Conservation (phyloP, 92 coral and sea anemone genomes). For the Porites divaricata region DNA sequence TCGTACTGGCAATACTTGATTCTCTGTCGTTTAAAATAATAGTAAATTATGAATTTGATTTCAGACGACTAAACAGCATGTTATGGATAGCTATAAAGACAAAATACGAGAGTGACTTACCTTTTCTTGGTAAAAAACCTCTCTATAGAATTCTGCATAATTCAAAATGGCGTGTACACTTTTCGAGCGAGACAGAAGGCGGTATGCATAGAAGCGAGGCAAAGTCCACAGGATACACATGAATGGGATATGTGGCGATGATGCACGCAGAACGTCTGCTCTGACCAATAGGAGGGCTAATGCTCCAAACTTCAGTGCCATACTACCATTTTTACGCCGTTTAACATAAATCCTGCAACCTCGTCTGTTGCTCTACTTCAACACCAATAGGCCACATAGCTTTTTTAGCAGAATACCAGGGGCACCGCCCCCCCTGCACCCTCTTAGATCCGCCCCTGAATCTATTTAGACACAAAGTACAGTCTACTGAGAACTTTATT, state of each 20-base stretch:
- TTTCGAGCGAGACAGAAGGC: conserved; percentile 17
- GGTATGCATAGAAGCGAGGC: conserved; percentile 15
- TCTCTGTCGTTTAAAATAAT: conserved; percentile 26
- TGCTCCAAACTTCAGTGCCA: conserved; percentile 22
- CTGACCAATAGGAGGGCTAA: conserved; percentile 2
- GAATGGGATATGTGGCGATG: conserved; percentile 10
- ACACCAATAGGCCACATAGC: conserved; percentile 26
- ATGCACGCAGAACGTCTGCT: conserved; percentile 2
- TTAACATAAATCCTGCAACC: conserved; percentile 4
- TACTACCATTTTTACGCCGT: conserved; percentile 11
- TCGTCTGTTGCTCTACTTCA: conserved; percentile 12
- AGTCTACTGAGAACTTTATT: too few relatives aligned
- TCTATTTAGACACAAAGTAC: too few relatives aligned
- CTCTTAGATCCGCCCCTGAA: conserved; percentile 11
- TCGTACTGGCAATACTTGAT: conserved; percentile 21
- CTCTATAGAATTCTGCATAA: conserved; percentile 17
- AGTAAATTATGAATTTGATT: conserved; percentile 31
- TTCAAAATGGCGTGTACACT: conserved; percentile 9
- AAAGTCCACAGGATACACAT: conserved; percentile 13
- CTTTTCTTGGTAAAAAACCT: conserved; percentile 18
- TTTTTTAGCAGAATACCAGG: conserved; percentile 19
- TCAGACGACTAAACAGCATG: conserved; percentile 12
- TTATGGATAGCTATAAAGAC: conserved; percentile 23
- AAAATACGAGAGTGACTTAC: conserved; percentile 21
- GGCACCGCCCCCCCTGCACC: too few relatives aligned